Evolutionary conservation across 2,888 invertebrate species (phyloP).

Genomic region (Leistus spinibarbis): DNA sequence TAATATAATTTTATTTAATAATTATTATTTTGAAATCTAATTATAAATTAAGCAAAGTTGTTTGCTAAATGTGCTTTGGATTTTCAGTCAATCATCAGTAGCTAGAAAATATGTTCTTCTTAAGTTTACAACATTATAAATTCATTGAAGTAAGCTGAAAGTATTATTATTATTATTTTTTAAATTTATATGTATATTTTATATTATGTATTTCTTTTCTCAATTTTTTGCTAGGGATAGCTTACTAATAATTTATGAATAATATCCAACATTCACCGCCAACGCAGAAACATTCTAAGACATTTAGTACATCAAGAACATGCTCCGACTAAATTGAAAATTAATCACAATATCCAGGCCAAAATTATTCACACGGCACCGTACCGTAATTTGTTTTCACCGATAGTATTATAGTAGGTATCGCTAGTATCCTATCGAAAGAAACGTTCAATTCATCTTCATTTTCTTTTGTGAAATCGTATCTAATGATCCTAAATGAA

Average conservation of each 20-base stretch:
- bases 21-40: too few relatives aligned
- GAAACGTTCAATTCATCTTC: not conserved
- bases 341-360: constrained; percentile 34
- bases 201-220: not conserved
- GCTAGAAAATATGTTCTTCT: too few relatives aligned
- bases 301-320: not conserved
- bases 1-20: too few relatives aligned
- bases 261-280: not conserved
- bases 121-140: too few relatives aligned
- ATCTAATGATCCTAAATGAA: too few relatives aligned
- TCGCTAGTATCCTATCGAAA: not conserved
- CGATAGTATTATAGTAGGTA: not conserved
- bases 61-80: too few relatives aligned
- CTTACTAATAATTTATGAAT: not conserved
- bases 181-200: too few relatives aligned
- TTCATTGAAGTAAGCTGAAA: too few relatives aligned
- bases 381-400: constrained; percentile 21
- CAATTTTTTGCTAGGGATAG: not conserved
- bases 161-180: too few relatives aligned
- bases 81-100: too few relatives aligned
- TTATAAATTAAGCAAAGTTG: too few relatives aligned
- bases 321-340: constrained; percentile 16
- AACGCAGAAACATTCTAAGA: not conserved
- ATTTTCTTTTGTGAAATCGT: constrained; percentile 16
- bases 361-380: constrained; percentile 33